A percentile compares a stretch with the other conserved stretches of the same genome.
These are phyloP conservation scores for Leptinotarsa haldemani DNA, from an alignment of 2,888 invertebrate genomes.

Conservation along the genomic window DNA sequence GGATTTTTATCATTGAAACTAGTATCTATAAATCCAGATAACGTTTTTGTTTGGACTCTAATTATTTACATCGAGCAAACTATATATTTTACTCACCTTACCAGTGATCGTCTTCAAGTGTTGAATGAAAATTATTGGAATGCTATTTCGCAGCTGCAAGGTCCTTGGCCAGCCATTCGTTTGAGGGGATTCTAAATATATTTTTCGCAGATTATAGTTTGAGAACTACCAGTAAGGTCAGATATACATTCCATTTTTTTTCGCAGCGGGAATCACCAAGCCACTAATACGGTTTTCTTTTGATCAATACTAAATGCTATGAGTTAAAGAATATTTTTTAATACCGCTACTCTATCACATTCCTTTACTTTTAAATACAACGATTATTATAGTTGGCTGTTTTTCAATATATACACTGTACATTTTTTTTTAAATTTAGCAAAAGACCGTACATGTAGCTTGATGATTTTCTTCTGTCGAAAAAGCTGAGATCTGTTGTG, in stretches of 20 bases:
- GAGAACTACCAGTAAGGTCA: constrained; percentile 6
- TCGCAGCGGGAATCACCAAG: neutral
- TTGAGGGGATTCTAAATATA: neutral
- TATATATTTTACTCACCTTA: neutral
- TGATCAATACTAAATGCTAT: neutral
- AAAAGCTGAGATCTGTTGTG: neutral
- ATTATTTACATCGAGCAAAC: neutral
- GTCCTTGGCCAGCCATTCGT: constrained; percentile 3
- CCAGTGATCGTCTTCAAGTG: constrained; percentile 20
- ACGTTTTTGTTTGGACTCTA: no score
- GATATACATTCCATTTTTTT: constrained; percentile 9
- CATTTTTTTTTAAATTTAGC: constrained; percentile 35
- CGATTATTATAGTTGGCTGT: constrained; percentile 26
- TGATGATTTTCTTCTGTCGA: constrained; percentile 1
- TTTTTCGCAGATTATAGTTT: constrained; percentile 11
- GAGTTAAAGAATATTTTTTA: constrained; percentile 26
- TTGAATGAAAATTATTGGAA: constrained; percentile 22
- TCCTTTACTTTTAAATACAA: constrained; percentile 38
- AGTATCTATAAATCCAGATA: no score
- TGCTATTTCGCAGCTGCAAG: constrained; percentile 22
- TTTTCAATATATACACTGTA: constrained; percentile 46
- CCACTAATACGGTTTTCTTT: neutral
- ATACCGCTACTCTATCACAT: constrained; percentile 43
- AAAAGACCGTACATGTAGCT: constrained; percentile 29
- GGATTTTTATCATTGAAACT: neutral